A percentile compares a stretch with the other conserved stretches of the same genome.
These are phyloP conservation scores for Labroides dimidiatus DNA, from an alignment of 2,797 vertebrate genomes.

Conservation along the genomic window DNA sequence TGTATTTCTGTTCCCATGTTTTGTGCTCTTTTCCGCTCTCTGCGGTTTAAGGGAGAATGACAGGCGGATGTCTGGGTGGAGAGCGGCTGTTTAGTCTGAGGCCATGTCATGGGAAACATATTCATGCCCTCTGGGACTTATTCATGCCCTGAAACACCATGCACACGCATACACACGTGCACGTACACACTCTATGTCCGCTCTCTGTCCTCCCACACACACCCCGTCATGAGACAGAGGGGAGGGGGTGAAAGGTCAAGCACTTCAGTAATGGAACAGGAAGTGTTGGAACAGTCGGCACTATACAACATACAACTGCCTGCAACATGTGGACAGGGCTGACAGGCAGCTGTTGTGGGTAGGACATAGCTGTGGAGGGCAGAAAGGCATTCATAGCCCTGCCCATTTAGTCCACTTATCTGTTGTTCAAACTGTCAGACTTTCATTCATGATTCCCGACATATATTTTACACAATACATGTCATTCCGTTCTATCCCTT, in stretches of 20 bases:
- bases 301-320: constrained; percentile 78
- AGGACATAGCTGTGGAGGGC: constrained; percentile 60
- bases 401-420: constrained; percentile 45
- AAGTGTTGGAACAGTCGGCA: constrained; percentile 79
- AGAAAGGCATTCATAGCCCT: constrained; percentile 53
- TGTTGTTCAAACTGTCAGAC: constrained; percentile 44
- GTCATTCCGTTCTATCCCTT: constrained; percentile 1
- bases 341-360: constrained; percentile 81
- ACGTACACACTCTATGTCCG: constrained; percentile 59
- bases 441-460: constrained; percentile 6
- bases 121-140: constrained; percentile 76
- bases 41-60: constrained; percentile 76
- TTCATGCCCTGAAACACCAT: constrained; percentile 70
- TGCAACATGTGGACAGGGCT: constrained; percentile 78
- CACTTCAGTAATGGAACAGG: constrained; percentile 84
- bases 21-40: constrained; percentile 62
- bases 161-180: constrained; percentile 58
- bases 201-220: constrained; percentile 76
- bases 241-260: constrained; percentile 81
- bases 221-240: constrained; percentile 75
- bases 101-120: constrained; percentile 83
- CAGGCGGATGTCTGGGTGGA: constrained; percentile 83
- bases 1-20: constrained; percentile 65
- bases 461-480: constrained; percentile 14
- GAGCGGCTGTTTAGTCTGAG: constrained; percentile 84